Evolutionary conservation across 2,113 vertebrate species (phyloP), one percentile per base, ranked within the genome.

Genomic region (Salvelinus sp.): DNA sequence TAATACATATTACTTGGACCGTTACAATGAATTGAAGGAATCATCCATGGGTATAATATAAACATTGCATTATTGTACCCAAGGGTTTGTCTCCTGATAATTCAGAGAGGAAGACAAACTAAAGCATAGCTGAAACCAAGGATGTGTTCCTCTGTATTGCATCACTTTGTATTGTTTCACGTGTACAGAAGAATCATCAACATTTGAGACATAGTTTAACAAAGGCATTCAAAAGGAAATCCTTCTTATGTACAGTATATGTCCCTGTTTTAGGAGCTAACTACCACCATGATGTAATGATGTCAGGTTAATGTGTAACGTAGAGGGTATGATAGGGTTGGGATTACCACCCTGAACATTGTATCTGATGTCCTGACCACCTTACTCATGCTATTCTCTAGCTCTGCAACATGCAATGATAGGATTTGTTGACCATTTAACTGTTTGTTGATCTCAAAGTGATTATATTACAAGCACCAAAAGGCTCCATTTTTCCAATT

Each of bases 241-340:
- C 38, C 38, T 12, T 12, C 38, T 12, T 0, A 44, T 44, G 9
- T 0, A 44, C 9, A 44, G 38, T 38, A 7, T 0, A 33, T 6
- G 38, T 44, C 9, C 38, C 38, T 44, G 38, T 44, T 44, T 10
- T 0, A 44, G 38, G 9, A 44, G 2, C 9, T 20, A 20, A 57
- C 54, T 20, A 57, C 18, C 3, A 20, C 16, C 20, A 57, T 0
- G 1, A 10, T 18, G 20, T 20, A 57, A 18, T 57, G 16, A 57
- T 57, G 54, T 57, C 54, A 50, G 14, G 69, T 71, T 72, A 58
- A 72, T 27, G 3, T 58, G n/a, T 72, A 72, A 72, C 50, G 18
- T 72, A 18, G 20, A 72, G 27, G 12, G 70, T 30, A 14, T 72
- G 22, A 44, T 44, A 44, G 38, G 23, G 47, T 72, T 27, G 48